Evolutionary conservation across 2,113 vertebrate genomes (phyloP), one percentile per base, ranked within the genome.

Genomic region (Amblyopsis rosae): DNA sequence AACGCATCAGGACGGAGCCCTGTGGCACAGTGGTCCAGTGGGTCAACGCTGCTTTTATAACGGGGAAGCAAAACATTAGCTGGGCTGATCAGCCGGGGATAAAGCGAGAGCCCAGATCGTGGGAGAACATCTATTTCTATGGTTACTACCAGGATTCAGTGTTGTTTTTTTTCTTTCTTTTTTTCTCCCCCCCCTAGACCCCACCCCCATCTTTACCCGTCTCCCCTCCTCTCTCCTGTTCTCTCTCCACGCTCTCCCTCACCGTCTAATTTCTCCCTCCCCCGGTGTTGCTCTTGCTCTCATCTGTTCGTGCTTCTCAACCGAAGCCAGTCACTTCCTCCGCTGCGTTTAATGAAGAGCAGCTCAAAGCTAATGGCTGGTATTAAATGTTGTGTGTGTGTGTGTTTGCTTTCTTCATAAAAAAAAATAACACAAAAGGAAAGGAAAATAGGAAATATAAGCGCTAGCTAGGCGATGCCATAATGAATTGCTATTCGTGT

Each of bases 41-140:
- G 80, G 79, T 82, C 85, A 82, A 84, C 84, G 76, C 62, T 84
- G 79, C 77, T 76, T 26, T 70, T 80, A 82, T 81, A 86, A 86
- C 26, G 72, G n/a, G 67, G 80, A 59, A 57, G 63, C 79, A 53
- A 86, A 83, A 62, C 75, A 48, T 87, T 71, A 79, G 63, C 75
- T 83, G 75, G 88, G 65, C 75, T 83, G 75, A 88, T 88, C 70
- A 86, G 85, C 86, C 73, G 57, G 81, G 70, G 73, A 69, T 41
- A 82, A 84, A 75, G 82, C 81, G 88, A 72, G 81, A 82, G 77
- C 85, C 80, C 65, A 83, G 85, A 89, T 81, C 83, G 84, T 70
- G 76, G 73, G 74, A 77, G 84, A 78, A 67, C 86, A 86, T 82
- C 82, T 83, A 92, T 93, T 91, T 88, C 90, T 92, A 93, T 93